A percentile compares a stretch with the other conserved stretches of the same genome.
Evolutionary conservation across 2,113 vertebrate species (phyloP).

Genomic region (Corvus hawaiiensis): DNA sequence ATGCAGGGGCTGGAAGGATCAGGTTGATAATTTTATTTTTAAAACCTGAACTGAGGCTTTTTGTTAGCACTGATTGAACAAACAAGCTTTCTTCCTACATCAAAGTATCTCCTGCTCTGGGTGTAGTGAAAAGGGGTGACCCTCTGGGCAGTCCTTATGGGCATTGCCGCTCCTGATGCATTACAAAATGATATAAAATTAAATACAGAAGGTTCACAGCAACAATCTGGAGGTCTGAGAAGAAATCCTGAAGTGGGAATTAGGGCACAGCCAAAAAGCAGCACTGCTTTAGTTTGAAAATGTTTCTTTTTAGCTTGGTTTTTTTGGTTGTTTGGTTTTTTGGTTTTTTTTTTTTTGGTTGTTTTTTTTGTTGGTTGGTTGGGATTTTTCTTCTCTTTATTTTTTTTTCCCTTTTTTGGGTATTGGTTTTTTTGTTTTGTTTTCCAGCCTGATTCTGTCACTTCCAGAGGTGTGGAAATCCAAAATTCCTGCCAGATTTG

Average conservation of each 20-base stretch:
- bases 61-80: constrained; percentile 56
- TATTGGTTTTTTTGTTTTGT: neutral
- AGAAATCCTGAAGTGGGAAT: constrained; percentile 39
- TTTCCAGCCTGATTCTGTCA: neutral
- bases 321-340: no score
- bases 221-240: neutral
- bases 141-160: constrained; percentile 49
- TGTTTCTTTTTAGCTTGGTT: neutral
- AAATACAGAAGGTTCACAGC: constrained; percentile 47
- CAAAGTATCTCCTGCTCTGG: constrained; percentile 39
- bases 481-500: neutral
- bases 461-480: neutral
- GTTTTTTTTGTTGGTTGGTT: neutral
- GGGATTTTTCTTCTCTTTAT: neutral
- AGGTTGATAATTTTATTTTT: constrained; percentile 44
- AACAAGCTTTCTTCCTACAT: constrained; percentile 63
- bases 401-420: neutral
- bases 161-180: neutral
- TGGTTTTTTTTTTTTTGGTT: neutral
- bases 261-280: neutral
- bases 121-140: constrained; percentile 45
- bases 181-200: constrained; percentile 28
- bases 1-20: constrained; percentile 15
- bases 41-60: constrained; percentile 17
- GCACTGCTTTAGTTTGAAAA: neutral